phyloP scores from a whole-genome alignment of 2,888 invertebrate species.

The Xestia c-nigrum region DNA sequence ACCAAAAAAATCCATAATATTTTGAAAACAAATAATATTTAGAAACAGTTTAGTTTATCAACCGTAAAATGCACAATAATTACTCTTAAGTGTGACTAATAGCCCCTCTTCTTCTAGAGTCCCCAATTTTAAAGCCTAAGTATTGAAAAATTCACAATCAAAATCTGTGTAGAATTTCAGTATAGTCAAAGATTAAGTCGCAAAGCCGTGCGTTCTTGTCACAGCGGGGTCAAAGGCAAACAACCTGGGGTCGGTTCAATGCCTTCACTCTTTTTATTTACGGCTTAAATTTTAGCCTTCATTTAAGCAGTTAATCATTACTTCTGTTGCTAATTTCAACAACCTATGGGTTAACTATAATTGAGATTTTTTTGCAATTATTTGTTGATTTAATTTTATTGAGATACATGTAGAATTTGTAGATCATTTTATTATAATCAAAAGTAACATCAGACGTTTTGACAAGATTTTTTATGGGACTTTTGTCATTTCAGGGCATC shows the following conservation, averaged over 20 bases:
- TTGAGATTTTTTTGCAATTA: slow-evolving; percentile 9
- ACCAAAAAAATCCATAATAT: not conserved
- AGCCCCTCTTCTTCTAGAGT: not conserved
- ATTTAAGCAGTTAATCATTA: slow-evolving; percentile 60
- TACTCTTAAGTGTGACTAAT: not conserved
- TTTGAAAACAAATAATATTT: not conserved
- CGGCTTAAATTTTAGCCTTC: slow-evolving; percentile 61
- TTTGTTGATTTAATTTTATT: not conserved
- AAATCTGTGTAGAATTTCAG: slow-evolving; percentile 42
- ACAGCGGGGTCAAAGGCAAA: slow-evolving; percentile 76
- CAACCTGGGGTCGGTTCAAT: slow-evolving; percentile 73
- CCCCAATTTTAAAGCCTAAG: not conserved
- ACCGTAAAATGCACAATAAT: not conserved
- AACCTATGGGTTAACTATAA: slow-evolving; percentile 43
- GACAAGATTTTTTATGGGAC: not conserved
- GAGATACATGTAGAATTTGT: not conserved
- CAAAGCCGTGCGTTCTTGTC: slow-evolving; percentile 59
- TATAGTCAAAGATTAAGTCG: slow-evolving; percentile 35
- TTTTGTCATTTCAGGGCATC: not conserved
- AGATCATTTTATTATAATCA: not conserved
- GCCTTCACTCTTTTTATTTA: slow-evolving; percentile 72
- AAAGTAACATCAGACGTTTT: not conserved
- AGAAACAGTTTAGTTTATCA: not conserved
- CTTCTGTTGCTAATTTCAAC: slow-evolving; percentile 51
- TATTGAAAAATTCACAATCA: not conserved